phyloP scores from a whole-genome alignment of 1,140 invertebrate genomes.

The Drosophila teissieri region DNA sequence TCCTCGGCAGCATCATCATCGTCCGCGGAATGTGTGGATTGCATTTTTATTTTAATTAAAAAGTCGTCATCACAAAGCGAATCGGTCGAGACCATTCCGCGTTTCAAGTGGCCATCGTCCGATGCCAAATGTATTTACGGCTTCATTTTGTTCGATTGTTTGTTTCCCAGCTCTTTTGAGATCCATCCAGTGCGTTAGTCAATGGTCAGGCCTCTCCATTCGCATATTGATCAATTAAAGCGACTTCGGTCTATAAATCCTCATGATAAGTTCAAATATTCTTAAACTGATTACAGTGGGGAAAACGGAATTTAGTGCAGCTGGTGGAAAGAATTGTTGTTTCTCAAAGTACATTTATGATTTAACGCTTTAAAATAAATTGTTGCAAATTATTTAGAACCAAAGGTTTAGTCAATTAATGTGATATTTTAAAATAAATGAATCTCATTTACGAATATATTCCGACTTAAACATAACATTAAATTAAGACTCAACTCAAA shows the following conservation, averaged over 20 bases:
- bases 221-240: conserved; percentile 32
- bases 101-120: conserved; percentile 69
- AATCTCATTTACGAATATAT: too few relatives aligned
- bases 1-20: conserved; percentile 14
- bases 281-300: conserved; percentile 2
- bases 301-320: too few relatives aligned
- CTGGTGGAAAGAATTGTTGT: not conserved
- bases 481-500: not conserved
- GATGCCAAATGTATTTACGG: conserved; percentile 81
- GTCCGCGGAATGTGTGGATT: conserved; percentile 51
- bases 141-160: conserved; percentile 77
- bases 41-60: conserved; percentile 83
- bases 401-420: too few relatives aligned
- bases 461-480: not conserved
- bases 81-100: conserved; percentile 58
- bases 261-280: not conserved
- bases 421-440: too few relatives aligned
- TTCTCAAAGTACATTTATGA: too few relatives aligned
- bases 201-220: conserved; percentile 1
- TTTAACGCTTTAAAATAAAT: too few relatives aligned
- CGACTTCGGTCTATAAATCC: conserved; percentile 10
- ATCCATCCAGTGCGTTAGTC: conserved; percentile 24
- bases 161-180: conserved; percentile 55
- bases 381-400: too few relatives aligned
- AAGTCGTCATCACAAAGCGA: conserved; percentile 74